Evolutionary conservation across 2,888 invertebrate species (phyloP).

Genomic region (Anaspis maculata): DNA sequence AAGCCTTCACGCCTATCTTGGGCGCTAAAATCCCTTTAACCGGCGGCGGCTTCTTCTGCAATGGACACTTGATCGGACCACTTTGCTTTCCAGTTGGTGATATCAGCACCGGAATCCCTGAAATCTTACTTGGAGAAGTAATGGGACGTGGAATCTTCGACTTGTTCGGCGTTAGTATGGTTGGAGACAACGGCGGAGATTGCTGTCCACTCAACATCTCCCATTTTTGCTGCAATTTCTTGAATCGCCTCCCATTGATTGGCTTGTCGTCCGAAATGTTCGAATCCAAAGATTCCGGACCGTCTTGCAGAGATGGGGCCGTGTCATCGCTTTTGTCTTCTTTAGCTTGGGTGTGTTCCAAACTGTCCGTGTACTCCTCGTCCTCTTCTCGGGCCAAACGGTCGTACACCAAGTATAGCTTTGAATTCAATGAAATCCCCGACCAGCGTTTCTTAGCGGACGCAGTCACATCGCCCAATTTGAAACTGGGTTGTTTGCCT

Average conservation of each 20-base stretch:
- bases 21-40: too few species aligned
- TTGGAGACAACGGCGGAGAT: constrained; percentile 39
- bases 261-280: constrained; percentile 38
- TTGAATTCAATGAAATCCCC: constrained; percentile 60
- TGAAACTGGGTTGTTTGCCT: constrained; percentile 37
- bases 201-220: constrained; percentile 61
- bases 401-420: constrained; percentile 65
- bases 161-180: constrained; percentile 40
- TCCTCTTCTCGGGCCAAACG: constrained; percentile 58
- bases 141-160: constrained; percentile 71
- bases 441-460: constrained; percentile 62
- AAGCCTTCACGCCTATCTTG: not conserved
- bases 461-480: constrained; percentile 39
- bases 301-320: constrained; percentile 24
- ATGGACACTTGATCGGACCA: not conserved
- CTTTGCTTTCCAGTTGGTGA: constrained; percentile 40
- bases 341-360: constrained; percentile 40
- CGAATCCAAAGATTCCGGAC: constrained; percentile 37
- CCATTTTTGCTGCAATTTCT: constrained; percentile 71
- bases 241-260: constrained; percentile 59
- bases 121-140: constrained; percentile 57
- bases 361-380: constrained; percentile 65
- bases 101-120: constrained; percentile 49
- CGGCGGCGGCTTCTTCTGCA: not conserved
- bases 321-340: constrained; percentile 19